These are phyloP conservation scores for Daubentonia madagascariensis DNA, from an alignment of 2,113 vertebrate genomes.

Conservation along the genomic window DNA sequence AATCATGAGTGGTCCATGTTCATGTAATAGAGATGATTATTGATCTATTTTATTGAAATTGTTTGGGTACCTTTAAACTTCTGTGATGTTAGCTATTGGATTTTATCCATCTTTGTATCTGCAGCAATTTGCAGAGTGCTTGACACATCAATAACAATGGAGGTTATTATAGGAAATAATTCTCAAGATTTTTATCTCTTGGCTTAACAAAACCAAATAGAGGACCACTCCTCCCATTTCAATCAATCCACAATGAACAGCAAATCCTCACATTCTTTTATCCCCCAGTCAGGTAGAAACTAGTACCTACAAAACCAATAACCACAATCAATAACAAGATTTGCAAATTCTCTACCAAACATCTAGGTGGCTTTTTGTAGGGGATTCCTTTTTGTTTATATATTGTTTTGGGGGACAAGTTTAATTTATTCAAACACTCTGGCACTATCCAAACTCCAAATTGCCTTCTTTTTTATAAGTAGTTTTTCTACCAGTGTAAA, in stretches of 20 bases:
- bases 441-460: not conserved
- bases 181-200: not conserved
- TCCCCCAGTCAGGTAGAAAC: not conserved
- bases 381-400: not conserved
- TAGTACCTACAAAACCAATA: not conserved
- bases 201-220: not conserved
- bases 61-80: not conserved
- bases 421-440: not conserved
- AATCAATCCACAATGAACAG: not conserved
- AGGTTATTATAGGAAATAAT: not conserved
- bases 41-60: not conserved
- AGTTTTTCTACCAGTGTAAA: not conserved
- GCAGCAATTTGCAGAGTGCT: not conserved
- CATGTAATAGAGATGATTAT: not conserved
- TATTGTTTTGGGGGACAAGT: not conserved
- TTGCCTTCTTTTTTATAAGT: not conserved
- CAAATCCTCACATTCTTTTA: not conserved
- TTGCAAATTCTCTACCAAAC: not conserved
- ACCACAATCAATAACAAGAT: not conserved
- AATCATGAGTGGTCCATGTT: not conserved
- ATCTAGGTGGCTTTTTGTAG: not conserved
- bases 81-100: not conserved
- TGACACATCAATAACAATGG: not conserved
- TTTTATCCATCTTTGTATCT: not conserved
- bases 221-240: not conserved